These are phyloP conservation scores for Matsumyia berberina DNA, from an alignment of 2,888 invertebrate genomes.

Conservation along the genomic window DNA sequence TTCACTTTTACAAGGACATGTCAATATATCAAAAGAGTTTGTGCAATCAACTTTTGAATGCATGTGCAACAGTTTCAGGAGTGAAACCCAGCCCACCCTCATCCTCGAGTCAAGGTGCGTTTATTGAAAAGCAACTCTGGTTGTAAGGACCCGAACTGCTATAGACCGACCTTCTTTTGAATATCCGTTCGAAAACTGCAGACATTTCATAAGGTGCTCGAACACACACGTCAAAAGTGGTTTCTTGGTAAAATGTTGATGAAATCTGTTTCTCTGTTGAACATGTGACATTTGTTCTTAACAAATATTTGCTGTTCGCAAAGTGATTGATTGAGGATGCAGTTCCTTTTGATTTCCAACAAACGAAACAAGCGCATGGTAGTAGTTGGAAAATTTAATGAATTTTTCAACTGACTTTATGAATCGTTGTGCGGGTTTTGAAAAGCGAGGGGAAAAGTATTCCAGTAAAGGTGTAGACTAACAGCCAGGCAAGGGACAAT, in stretches of 20 bases:
- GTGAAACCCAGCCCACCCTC: not conserved
- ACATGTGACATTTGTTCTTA: constrained; percentile 26
- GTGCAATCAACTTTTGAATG: constrained; percentile 48
- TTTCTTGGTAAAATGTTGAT: constrained; percentile 15
- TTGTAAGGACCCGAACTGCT: not conserved
- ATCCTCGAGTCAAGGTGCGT: not conserved
- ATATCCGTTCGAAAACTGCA: constrained; percentile 6
- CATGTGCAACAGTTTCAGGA: not conserved
- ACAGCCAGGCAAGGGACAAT: too few species aligned
- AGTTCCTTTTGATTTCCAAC: constrained; percentile 41
- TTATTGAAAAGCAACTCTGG: constrained; percentile 47
- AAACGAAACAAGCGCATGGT: constrained; percentile 13
- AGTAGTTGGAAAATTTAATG: constrained; percentile 26
- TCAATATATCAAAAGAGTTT: constrained; percentile 42
- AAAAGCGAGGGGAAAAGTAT: too few species aligned
- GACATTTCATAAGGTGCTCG: too few species aligned
- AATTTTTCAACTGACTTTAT: not conserved
- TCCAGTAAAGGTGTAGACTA: too few species aligned
- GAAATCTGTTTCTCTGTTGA: constrained; percentile 30
- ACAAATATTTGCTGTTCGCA: constrained; percentile 40
- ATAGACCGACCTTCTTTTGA: constrained; percentile 26
- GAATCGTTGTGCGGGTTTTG: too few species aligned
- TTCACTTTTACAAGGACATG: too few species aligned
- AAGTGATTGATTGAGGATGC: constrained; percentile 58
- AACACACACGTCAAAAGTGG: constrained; percentile 3